Base-by-base conservation (phyloP, 2,797 vertebrate genomes). In the Pseudocheirus occidentalis region DNA sequence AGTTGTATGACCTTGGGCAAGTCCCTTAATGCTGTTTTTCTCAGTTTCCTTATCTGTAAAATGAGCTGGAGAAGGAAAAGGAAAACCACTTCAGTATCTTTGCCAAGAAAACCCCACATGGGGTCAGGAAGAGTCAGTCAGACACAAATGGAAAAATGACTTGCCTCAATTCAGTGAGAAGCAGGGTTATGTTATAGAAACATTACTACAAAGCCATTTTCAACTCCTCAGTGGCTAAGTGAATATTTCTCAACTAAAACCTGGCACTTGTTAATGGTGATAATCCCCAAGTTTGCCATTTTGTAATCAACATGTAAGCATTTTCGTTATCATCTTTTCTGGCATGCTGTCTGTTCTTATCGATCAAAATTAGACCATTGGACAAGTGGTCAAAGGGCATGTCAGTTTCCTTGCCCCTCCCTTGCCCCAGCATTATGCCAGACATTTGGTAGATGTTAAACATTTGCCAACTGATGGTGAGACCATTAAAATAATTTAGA, bases 361-460 rank as follows among this genome's bases (percentile, higher is more conserved):
- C 91, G 5, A 91, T 93, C 91, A 95, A 95, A 93, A 94, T 95
- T 50, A 95, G 95, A 96, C 55, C 73, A n/a, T 81, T 81, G 62
- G 50, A 54, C 56, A 34, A 1, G 28, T n/a, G 24, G 13, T 21
- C 53, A 81, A 95, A 58, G 66, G 91, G n/a, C 92, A 89, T 50
- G 57, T 40, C 13, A 50, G 94, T 57, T 57, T 31, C 90, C 53
- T 90, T 90, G 28, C 40, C 90, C 34, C 50, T n/a, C n/a, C 91
- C 56, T 90, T 56, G 29, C 55, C 90, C 91, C 95, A 93, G 89
- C 11, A 16, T 62, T 54, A 9, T 12, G 40, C 5, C 95, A 91
- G 73, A 89, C 66, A 73, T 46, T 73, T 89, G 52, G 6, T 96
- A 96, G 94, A 92, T 89, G 94, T 90, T 92, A 81, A 92, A 92